Conservation (phyloP, 2,113 vertebrate species). For the Pygoscelis adeliae region DNA sequence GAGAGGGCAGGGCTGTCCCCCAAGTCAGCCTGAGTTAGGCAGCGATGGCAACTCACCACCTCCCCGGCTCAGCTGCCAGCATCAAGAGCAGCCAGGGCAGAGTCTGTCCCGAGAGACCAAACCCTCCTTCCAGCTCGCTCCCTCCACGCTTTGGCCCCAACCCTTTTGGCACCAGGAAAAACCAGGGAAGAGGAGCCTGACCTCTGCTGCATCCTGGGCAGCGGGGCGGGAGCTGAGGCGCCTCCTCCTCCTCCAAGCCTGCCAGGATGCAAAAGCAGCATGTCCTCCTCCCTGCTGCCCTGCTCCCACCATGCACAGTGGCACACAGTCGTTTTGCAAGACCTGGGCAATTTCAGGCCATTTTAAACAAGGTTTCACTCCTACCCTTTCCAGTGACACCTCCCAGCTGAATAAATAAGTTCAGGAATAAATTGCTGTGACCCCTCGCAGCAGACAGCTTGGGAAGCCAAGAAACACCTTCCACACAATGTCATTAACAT, state of each 20-base stretch:
- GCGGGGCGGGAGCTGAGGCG: fast-evolving
- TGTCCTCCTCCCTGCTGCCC: background rate
- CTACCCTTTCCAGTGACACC: background rate
- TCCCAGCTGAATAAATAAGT: background rate
- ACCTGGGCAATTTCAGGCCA: background rate
- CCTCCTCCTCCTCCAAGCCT: background rate
- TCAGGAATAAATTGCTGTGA: background rate
- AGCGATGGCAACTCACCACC: fast-evolving
- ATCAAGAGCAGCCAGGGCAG: fast-evolving
- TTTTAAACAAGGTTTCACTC: background rate
- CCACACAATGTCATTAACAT: background rate
- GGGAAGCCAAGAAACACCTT: background rate
- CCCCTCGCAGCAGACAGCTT: background rate
- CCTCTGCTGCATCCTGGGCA: background rate
- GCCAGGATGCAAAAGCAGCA: background rate
- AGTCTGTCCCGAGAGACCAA: fast-evolving
- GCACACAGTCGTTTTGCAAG: fast-evolving
- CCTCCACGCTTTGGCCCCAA: background rate
- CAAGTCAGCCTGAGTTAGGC: background rate
- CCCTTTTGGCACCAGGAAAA: background rate
- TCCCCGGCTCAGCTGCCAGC: background rate
- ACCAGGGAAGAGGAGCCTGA: background rate
- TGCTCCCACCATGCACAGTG: fast-evolving
- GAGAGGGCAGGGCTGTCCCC: background rate
- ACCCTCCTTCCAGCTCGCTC: background rate